Conservation (phyloP, 2,113 vertebrate species). For the Dasypus novemcinctus region DNA sequence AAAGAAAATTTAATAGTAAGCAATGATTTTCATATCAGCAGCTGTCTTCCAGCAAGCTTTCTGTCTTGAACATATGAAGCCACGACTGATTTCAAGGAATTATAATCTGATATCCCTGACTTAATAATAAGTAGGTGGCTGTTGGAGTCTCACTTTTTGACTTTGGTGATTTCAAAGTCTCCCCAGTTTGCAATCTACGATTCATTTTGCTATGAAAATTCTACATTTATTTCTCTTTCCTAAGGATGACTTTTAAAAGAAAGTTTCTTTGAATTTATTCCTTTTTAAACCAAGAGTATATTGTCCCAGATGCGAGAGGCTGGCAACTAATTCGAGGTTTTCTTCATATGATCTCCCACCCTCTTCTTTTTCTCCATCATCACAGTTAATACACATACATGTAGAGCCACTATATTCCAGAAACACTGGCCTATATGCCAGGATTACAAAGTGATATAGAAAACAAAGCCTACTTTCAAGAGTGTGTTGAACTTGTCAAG, state of each 20-base stretch:
- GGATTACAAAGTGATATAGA: neutral
- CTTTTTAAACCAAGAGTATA: neutral
- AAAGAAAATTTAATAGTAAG: constrained; percentile 58
- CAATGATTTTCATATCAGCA: constrained; percentile 61
- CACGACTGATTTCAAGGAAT: constrained; percentile 42
- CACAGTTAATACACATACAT: neutral
- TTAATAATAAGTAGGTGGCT: constrained; percentile 48
- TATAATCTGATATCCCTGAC: constrained; percentile 57
- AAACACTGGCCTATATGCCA: neutral
- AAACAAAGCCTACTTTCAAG: neutral
- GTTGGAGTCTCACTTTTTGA: constrained; percentile 38
- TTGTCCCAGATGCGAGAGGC: neutral
- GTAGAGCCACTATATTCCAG: neutral
- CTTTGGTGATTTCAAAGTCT: constrained; percentile 38
- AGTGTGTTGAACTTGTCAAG: neutral
- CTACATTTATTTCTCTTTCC: neutral
- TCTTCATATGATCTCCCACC: neutral
- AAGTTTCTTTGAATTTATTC: constrained; percentile 7
- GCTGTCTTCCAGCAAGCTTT: constrained; percentile 49
- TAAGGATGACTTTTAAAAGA: neutral
- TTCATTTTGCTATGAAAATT: constrained; percentile 31
- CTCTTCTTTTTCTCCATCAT: neutral
- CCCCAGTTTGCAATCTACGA: constrained; percentile 40
- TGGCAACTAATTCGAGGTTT: neutral
- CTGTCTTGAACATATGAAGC: constrained; percentile 43